Conservation (phyloP, 2,797 vertebrate species). For the Scyliorhinus canicula region DNA sequence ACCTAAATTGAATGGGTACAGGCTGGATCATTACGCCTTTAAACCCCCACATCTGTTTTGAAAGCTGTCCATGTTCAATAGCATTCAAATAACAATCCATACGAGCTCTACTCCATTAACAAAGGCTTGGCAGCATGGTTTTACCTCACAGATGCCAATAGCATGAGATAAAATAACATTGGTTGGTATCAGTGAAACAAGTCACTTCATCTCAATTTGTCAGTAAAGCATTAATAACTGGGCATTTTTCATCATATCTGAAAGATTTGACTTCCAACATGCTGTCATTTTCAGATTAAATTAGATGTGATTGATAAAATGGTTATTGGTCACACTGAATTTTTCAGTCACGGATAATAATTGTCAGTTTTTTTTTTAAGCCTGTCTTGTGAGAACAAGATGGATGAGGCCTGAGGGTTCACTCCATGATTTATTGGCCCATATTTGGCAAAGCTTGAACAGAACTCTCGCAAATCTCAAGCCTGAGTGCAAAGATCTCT, state of each 20-base stretch:
- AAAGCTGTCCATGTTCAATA: background rate
- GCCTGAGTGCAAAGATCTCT: background rate
- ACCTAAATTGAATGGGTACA: background rate
- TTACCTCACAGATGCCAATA: background rate
- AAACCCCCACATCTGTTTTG: background rate
- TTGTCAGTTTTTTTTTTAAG: background rate
- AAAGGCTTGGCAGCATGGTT: background rate
- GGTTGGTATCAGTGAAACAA: background rate
- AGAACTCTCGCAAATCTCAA: background rate
- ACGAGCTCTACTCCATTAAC: background rate
- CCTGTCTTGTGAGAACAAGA: background rate
- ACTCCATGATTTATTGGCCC: slow-evolving; percentile 1
- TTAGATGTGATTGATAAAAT: background rate
- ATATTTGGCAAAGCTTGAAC: background rate
- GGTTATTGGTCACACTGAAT: background rate
- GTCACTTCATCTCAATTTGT: background rate
- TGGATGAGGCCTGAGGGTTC: background rate
- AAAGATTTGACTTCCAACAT: background rate
- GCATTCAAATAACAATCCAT: background rate
- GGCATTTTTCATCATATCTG: background rate
- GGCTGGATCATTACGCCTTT: background rate
- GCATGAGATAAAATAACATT: background rate
- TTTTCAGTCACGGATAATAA: slow-evolving; percentile 2
- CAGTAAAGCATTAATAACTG: background rate
- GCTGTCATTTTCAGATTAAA: background rate